Conservation (phyloP, 2,113 vertebrate species). For the Mesitornis unicolor region DNA sequence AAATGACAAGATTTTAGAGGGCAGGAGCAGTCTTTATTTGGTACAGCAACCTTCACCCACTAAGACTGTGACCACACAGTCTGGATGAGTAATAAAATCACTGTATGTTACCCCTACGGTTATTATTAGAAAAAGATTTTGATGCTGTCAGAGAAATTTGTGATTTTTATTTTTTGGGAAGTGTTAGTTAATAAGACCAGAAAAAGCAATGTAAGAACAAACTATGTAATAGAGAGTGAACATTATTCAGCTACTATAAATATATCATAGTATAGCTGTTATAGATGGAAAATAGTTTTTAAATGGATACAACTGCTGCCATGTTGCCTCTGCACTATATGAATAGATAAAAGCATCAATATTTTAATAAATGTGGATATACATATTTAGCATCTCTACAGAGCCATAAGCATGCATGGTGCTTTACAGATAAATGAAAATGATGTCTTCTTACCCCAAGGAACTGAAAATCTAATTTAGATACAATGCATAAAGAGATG, state of each 20-base stretch:
- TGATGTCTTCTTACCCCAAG: constrained; percentile 18
- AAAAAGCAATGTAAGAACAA: not conserved
- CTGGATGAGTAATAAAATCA: not conserved
- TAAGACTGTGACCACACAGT: not conserved
- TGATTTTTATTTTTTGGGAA: not conserved
- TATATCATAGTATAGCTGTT: not conserved
- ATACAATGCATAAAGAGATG: constrained; percentile 9
- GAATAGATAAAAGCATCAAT: constrained; percentile 25
- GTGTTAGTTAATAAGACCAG: not conserved
- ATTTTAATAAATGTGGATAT: constrained; percentile 22
- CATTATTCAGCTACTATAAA: not conserved
- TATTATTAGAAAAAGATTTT: not conserved
- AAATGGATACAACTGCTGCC: not conserved
- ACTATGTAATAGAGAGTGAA: not conserved
- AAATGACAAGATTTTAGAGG: not conserved
- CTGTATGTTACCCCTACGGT: not conserved
- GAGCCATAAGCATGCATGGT: not conserved
- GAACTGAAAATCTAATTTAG: constrained; percentile 44
- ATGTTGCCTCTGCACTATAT: not conserved
- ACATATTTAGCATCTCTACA: constrained; percentile 8
- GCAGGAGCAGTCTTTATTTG: not conserved
- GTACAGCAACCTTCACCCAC: not conserved
- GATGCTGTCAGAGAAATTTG: not conserved
- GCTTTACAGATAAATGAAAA: constrained; percentile 48
- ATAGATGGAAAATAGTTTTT: not conserved